Evolutionary conservation across 2,888 invertebrate species (phyloP), one percentile per base, ranked within the genome.

Genomic region (Pinctada fucata): DNA sequence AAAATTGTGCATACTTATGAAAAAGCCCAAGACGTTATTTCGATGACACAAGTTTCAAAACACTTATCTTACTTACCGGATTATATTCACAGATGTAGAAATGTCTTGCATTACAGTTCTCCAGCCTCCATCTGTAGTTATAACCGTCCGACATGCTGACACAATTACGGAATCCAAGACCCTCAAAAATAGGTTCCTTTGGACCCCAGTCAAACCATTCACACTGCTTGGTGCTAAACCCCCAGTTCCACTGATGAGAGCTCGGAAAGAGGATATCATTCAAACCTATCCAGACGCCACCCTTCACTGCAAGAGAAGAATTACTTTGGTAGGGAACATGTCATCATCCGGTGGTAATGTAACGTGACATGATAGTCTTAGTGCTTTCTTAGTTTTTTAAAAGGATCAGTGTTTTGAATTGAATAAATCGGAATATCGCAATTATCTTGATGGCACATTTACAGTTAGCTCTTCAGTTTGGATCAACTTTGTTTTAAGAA

Each of bases 11-110:
- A 31, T 31, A 31, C 31, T 31, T 31, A 31, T 31, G 31, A 31
- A 31, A 31, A 31, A 31, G 31, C 31, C 31, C 31, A 31, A 31
- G 31, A 31, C 31, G 31, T 31, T 31, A 31, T 31, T 31, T 31
- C 31, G 31, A 31, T 31, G 31, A 31, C 31, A 31, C 31, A 31
- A 31, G 31, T 31, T 31, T 31, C 31, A 31, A 31, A 31, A 31
- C 31, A 31, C 31, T 31, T 31, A 31, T 31, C 31, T 58, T 58
- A 13, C 68, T 45, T 68, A 68, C 68, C 68, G 68, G 68, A 68
- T 68, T 68, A 8, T 31, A 45, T 68, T 68, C 68, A 13, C 68
- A 68, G 16, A 68, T 45, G 48, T 68, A 68, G 68, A 45, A 68
- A 10, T 68, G 68, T 6, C 47, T 31, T 6, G 31, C 47, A 45